A percentile compares a stretch with the other conserved stretches of the same genome.
phyloP scores from a whole-genome alignment of 1,140 invertebrate species.

The Eumaeus atala region DNA sequence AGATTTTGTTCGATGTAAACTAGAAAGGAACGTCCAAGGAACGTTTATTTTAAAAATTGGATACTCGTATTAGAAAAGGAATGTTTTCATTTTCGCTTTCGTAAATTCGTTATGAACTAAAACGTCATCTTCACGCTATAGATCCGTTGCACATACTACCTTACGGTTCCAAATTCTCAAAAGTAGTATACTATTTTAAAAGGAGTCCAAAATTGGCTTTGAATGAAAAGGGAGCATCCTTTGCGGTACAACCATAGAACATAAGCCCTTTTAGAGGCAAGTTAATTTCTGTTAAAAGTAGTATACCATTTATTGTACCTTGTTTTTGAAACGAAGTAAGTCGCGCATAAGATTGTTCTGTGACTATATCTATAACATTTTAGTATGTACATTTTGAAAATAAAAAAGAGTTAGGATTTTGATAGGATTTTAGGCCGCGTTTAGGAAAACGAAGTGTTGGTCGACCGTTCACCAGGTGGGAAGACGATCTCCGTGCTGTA shows the following conservation, averaged over 20 bases:
- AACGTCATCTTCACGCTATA: constrained; percentile 22
- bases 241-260: constrained; percentile 14
- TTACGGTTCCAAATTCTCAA: constrained; percentile 29
- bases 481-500: no score
- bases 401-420: no score
- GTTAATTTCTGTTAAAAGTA: constrained; percentile 37
- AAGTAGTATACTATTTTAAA: constrained; percentile 62
- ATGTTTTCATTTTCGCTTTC: constrained; percentile 31
- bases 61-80: constrained; percentile 34
- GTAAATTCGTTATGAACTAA: constrained; percentile 18
- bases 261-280: constrained; percentile 31
- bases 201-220: constrained; percentile 25
- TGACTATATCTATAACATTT: constrained; percentile 1
- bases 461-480: no score
- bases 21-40: neutral
- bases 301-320: constrained; percentile 43
- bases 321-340: constrained; percentile 28
- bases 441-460: no score
- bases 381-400: no score
- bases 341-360: neutral
- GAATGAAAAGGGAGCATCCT: constrained; percentile 33
- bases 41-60: constrained; percentile 21
- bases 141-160: constrained; percentile 23
- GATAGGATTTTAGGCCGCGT: no score
- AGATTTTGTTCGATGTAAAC: neutral